Base-by-base conservation (phyloP, 2,797 vertebrate species). In the Microcaecilia unicolor region DNA sequence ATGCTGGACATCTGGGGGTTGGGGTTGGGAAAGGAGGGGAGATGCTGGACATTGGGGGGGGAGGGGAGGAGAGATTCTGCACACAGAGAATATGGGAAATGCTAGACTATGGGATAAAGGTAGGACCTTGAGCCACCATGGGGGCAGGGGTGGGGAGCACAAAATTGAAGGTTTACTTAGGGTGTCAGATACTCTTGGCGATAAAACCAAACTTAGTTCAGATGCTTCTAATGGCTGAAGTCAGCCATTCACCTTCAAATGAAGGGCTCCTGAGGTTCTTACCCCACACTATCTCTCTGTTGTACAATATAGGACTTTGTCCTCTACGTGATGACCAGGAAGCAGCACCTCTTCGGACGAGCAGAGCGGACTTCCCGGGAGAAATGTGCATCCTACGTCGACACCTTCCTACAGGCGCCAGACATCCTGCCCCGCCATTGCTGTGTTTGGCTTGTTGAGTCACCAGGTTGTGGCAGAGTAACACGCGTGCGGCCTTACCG, bases 311-410 rank as follows among this genome's bases (percentile, higher is more conserved):
- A 96, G 91, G 91, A 93, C 57, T 92, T 93, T 73, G 86, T 93
- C 70, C 80, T 94, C 64, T 93, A 93, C 39, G 89, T 93, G 55
- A 93, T 96, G 91, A 75, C 80, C 13, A 77, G 87, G 21, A 87
- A 88, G 51, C 88, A 80, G 18, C 91, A 96, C 47, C 72, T 94
- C 49, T 93, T 96, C 44, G 92, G 91, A 28, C 79, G 88, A 19
- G 85, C 91, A 21, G 91, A 86, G 51, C 85, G 85, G 32, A 68
- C 80, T 51, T 84, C 87, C 21, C 72, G 79, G 24, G 90, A 88
- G 34, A 83, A 87, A 32, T 85, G 83, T 25, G 83, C 74, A 58
- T 72, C 84, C 13, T 89, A 88, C 18, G 88, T 93, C 52, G 92
- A 95, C 58, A 93, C 92, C 4, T 92, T 92, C 61, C 84, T 95